phyloP scores from a whole-genome alignment of 1,140 invertebrate genomes.

The Bombus huntii region DNA sequence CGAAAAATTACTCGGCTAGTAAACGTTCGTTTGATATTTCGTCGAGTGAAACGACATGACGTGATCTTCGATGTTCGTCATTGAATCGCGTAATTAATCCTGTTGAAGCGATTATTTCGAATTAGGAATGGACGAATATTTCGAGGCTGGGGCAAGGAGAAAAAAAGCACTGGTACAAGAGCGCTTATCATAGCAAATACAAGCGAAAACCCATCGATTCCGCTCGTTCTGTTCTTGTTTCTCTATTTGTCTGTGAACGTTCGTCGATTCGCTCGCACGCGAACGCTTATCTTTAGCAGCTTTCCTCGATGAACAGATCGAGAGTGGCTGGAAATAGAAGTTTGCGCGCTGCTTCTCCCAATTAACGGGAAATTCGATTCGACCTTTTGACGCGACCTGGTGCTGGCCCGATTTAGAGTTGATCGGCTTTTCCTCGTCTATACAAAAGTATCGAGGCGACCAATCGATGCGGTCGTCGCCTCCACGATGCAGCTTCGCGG shows the following conservation, averaged over 20 bases:
- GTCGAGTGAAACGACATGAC: background rate
- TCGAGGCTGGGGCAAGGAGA: background rate
- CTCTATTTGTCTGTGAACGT: background rate
- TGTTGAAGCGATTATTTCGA: background rate
- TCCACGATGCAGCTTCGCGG: background rate
- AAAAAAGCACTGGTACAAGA: background rate
- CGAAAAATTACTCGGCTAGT: background rate
- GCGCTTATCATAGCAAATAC: conserved; percentile 24
- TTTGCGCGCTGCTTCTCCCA: conserved; percentile 40
- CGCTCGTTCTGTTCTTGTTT: background rate
- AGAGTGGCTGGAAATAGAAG: conserved; percentile 23
- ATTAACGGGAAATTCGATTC: conserved; percentile 44
- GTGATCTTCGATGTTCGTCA: background rate
- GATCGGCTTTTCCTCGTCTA: conserved; percentile 2
- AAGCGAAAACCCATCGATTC: background rate
- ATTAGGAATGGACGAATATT: background rate
- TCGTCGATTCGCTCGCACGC: background rate
- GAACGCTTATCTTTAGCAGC: conserved; percentile 30
- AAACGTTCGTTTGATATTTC: background rate
- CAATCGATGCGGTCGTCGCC: background rate
- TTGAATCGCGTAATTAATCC: conserved; percentile 9
- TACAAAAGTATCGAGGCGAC: conserved; percentile 10
- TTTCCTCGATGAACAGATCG: conserved; percentile 33
- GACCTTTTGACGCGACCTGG: conserved; percentile 30
- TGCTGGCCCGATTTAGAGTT: conserved; percentile 1